These are phyloP conservation scores for Stichodactyla helianthus DNA, from an alignment of 64 coral and sea anemone genomes.

Conservation along the genomic window DNA sequence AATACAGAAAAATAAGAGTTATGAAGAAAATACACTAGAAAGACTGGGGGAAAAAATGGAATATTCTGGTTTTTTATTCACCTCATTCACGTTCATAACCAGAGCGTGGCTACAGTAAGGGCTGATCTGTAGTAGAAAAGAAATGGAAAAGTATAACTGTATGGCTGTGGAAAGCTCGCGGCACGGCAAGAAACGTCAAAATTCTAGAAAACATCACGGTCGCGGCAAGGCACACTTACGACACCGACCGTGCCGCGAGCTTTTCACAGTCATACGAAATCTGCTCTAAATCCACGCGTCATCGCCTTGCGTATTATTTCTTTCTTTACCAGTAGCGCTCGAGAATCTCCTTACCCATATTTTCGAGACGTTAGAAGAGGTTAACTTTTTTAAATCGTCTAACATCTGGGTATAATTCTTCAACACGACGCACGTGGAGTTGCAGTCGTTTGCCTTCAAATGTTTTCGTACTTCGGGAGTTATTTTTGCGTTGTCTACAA, in stretches of 20 bases:
- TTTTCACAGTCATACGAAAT: too few relatives aligned
- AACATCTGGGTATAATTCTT: constrained; percentile 41
- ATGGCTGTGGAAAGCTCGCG: too few relatives aligned
- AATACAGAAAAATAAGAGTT: neutral
- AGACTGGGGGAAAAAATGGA: neutral
- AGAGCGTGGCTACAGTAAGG: constrained; percentile 55
- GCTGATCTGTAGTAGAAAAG: constrained; percentile 42
- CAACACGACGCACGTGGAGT: neutral
- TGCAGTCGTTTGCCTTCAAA: neutral
- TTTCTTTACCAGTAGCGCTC: too few relatives aligned
- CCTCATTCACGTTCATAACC: constrained; percentile 45
- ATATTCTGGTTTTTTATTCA: neutral
- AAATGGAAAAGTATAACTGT: neutral
- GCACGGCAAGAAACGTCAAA: too few relatives aligned
- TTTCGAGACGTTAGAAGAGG: constrained; percentile 34
- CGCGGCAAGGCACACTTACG: too few relatives aligned
- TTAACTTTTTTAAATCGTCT: constrained; percentile 25
- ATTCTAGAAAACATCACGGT: too few relatives aligned
- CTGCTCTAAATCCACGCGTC: too few relatives aligned
- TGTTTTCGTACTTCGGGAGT: constrained; percentile 42
- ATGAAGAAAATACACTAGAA: neutral
- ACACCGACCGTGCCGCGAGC: too few relatives aligned
- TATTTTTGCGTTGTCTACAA: constrained; percentile 36
- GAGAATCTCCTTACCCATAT: constrained; percentile 53
- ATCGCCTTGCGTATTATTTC: too few relatives aligned